These are phyloP conservation scores for Myrmecobius fasciatus DNA, from an alignment of 2,113 vertebrate species.

Conservation along the genomic window DNA sequence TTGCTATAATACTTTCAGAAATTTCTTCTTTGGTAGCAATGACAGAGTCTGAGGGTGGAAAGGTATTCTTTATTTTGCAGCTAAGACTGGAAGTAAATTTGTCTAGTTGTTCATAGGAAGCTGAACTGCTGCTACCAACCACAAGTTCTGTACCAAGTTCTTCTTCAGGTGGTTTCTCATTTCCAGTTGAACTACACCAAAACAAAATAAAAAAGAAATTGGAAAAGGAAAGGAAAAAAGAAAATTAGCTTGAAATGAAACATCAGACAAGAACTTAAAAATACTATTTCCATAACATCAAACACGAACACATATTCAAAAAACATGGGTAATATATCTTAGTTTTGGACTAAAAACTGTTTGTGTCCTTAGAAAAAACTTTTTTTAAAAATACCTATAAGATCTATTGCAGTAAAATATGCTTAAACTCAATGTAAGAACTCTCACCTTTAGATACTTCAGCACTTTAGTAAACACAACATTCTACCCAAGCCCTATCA, in stretches of 20 bases:
- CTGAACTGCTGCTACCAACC: slow-evolving; percentile 23
- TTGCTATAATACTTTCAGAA: slow-evolving; percentile 53
- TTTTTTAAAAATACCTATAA: not conserved
- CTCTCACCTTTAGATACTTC: not conserved
- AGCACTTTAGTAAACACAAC: not conserved
- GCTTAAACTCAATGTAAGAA: not conserved
- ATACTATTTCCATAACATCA: not conserved
- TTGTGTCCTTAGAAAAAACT: slow-evolving; percentile 2
- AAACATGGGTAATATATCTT: not conserved
- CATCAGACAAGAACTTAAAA: no score
- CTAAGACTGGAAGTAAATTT: slow-evolving; percentile 28
- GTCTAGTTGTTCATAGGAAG: slow-evolving; percentile 64
- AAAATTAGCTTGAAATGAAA: not conserved
- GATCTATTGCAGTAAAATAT: not conserved
- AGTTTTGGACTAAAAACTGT: not conserved
- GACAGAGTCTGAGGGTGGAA: slow-evolving; percentile 45
- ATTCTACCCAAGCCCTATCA: not conserved
- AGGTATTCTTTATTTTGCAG: slow-evolving; percentile 62
- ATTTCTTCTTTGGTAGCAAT: slow-evolving; percentile 79
- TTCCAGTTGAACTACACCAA: slow-evolving; percentile 72
- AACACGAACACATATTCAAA: not conserved
- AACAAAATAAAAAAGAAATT: slow-evolving; percentile 28
- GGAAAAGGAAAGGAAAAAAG: not conserved
- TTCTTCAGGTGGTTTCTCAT: slow-evolving; percentile 61
- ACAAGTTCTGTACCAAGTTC: slow-evolving; percentile 49